Evolutionary conservation across 2,113 vertebrate genomes (phyloP).

Genomic region (Pithys albifrons): DNA sequence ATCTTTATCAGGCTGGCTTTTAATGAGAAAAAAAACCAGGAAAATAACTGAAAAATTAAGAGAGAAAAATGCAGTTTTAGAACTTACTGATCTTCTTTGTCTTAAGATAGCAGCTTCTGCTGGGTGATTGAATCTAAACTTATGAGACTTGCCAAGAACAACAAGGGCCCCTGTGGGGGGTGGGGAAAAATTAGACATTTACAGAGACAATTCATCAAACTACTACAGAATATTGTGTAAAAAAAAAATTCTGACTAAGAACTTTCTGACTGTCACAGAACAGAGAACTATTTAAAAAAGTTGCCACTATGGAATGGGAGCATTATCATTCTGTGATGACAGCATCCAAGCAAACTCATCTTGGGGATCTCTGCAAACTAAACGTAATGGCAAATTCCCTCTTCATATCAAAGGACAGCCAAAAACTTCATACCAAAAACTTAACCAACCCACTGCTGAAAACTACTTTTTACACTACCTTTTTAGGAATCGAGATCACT

Average conservation of each 20-base stretch:
- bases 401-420: not conserved
- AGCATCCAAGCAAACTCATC: not conserved
- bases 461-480: not conserved
- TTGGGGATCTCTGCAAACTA: not conserved
- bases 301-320: not conserved
- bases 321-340: not conserved
- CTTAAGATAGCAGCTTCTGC: constrained; percentile 90
- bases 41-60: not conserved
- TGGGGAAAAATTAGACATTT: not conserved
- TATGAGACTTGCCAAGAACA: constrained; percentile 87
- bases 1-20: not conserved
- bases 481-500: not conserved
- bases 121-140: constrained; percentile 95
- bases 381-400: not conserved
- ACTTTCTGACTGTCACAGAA: not conserved
- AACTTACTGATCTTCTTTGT: constrained; percentile 86
- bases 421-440: not conserved
- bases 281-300: not conserved
- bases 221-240: not conserved
- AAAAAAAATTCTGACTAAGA: not conserved
- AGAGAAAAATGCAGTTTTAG: not conserved
- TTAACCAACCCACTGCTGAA: not conserved
- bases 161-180: constrained; percentile 83
- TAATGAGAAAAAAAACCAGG: not conserved
- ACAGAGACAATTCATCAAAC: not conserved